Percentiles rank a stretch among this genome's conserved stretches.
Evolutionary conservation across 2,113 vertebrate species (phyloP).

Genomic region (Muscicapa adusta): DNA sequence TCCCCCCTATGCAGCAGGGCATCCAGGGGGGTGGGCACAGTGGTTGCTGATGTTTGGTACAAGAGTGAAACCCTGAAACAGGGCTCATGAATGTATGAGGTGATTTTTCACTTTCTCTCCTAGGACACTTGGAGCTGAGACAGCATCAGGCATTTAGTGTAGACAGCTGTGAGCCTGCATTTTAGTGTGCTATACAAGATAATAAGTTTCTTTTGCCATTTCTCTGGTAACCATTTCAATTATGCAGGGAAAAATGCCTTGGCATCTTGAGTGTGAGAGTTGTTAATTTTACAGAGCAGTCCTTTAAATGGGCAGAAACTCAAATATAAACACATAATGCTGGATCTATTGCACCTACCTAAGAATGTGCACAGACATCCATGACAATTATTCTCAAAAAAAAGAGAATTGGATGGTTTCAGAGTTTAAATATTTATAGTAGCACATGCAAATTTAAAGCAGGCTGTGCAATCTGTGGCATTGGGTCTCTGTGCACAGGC

Average conservation of each 20-base stretch:
- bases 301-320: not conserved
- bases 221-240: not conserved
- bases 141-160: not conserved
- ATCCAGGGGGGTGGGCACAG: not conserved
- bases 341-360: not conserved
- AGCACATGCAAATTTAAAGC: not conserved
- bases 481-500: too few species aligned
- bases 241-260: not conserved
- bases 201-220: not conserved
- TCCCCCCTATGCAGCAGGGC: not conserved
- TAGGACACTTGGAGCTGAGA: not conserved
- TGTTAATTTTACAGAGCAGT: not conserved
- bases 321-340: not conserved
- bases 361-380: not conserved
- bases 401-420: not conserved
- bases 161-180: not conserved
- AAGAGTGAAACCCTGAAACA: not conserved
- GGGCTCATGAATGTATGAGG: accelerated
- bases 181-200: not conserved
- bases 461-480: not conserved
- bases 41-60: not conserved
- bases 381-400: not conserved
- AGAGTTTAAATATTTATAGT: not conserved
- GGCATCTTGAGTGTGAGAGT: not conserved
- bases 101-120: not conserved